Base-by-base conservation (phyloP, 2,888 invertebrate species). In the Mechanitis mazaeus region DNA sequence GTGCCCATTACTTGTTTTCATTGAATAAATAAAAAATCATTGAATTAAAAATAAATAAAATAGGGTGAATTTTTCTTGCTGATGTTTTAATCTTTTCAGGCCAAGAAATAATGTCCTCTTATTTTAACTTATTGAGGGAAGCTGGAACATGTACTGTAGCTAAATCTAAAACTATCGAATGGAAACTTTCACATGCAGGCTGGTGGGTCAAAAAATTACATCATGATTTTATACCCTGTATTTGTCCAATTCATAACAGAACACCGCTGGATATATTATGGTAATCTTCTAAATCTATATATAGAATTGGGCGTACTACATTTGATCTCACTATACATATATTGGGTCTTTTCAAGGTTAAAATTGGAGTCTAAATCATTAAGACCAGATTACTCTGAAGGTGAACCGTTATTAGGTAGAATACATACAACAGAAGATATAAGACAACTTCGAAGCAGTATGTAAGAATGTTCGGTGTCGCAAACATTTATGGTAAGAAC, bases 61-160 rank as follows among this genome's bases (percentile, higher is more conserved):
- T 20, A 20, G 20, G 20, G 20, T 20, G 20, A 20, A 20, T 20
- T 20, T 20, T 20, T 20, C 20, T 20, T 20, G 20, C 20, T 20
- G 20, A 20, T 20, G 20, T 20, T 20, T 20, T 20, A 20, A 20
- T 57, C 28, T 50, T 59, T 60, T 42, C 64, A 92, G 92, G 91
- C 3, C 91, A 91, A 80, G 89, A 91, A 71, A 69, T 81, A 33
- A 88, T 92, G 81, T 75, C 84, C 1, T 76, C 83, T 1, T 92
- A 88, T 68, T 86, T 89, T 61, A 74, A 78, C 60, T 69, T 90
- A 28, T 61, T 92, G 58, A 72, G 78, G 46, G 79, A 84, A 64
- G 83, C 88, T 4, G 78, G 77, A 5, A 63, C 55, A 1, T 85
- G 87, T 60, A 68, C 79, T 1, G 74, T 84, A 4, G 84, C 90